Conservation (phyloP, 2,113 vertebrate species). For the Capreolus pygargus region DNA sequence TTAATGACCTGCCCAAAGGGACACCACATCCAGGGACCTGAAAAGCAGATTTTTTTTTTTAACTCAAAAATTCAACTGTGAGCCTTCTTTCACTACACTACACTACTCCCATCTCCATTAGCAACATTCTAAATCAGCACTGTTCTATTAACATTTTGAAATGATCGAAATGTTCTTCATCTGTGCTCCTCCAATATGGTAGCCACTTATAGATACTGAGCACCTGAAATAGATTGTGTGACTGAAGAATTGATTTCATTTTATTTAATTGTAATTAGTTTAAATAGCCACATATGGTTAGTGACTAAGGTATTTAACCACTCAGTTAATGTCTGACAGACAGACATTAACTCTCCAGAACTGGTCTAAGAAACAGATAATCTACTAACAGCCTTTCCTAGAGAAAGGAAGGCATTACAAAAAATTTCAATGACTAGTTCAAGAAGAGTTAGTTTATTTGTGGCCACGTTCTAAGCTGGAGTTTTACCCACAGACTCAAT, state of each 20-base stretch:
- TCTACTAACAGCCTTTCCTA: not conserved
- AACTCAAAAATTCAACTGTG: not conserved
- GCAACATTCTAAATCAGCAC: constrained; percentile 8
- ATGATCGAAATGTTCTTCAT: not conserved
- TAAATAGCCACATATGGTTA: not conserved
- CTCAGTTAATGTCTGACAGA: not conserved
- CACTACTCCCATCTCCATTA: not conserved
- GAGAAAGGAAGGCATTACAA: not conserved
- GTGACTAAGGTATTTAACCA: not conserved
- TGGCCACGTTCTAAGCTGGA: not conserved
- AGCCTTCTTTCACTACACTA: not conserved
- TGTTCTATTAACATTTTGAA: not conserved
- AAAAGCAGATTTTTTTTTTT: not conserved
- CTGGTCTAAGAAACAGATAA: not conserved
- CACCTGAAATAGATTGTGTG: not conserved
- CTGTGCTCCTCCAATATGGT: not conserved
- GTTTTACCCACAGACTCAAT: not conserved
- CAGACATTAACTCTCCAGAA: not conserved
- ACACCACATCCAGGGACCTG: not conserved
- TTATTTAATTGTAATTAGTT: not conserved
- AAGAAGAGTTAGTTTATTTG: not conserved
- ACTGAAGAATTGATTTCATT: not conserved
- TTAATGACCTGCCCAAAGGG: not conserved
- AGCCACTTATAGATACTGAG: not conserved
- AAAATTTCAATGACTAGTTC: not conserved